Evolutionary conservation across 2,888 invertebrate species (phyloP).

Genomic region (Priocnemis perturbator): DNA sequence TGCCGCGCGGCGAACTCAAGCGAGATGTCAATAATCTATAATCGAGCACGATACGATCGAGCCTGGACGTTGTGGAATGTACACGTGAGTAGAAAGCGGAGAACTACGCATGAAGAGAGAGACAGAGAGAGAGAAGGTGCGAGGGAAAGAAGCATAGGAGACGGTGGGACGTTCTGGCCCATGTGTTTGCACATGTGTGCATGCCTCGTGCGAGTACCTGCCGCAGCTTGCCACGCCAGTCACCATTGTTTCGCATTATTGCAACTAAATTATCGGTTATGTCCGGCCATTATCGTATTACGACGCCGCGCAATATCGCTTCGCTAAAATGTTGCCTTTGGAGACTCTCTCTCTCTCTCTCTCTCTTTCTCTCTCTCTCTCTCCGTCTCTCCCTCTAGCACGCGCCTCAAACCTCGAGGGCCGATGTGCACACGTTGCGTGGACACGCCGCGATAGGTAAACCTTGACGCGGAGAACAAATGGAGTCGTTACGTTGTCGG

Average conservation of each 20-base stretch:
- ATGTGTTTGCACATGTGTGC: too few species aligned
- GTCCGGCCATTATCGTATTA: slow-evolving; percentile 36
- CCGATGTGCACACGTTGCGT: too few species aligned
- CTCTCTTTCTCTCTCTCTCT: too few species aligned
- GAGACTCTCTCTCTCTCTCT: too few species aligned
- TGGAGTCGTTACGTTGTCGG: too few species aligned
- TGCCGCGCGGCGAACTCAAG: too few species aligned
- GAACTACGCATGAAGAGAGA: not conserved
- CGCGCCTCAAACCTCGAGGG: too few species aligned
- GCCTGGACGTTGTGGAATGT: not conserved
- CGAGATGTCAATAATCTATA: too few species aligned
- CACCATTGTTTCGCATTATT: slow-evolving; percentile 36
- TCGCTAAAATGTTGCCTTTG: slow-evolving; percentile 20
- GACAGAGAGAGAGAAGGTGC: not conserved
- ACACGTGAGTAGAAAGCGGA: not conserved
- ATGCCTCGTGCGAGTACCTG: slow-evolving; percentile 18
- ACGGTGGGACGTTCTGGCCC: not conserved
- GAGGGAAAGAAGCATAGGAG: slow-evolving; percentile 1
- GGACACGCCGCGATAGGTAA: too few species aligned
- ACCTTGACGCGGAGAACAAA: too few species aligned
- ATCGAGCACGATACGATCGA: too few species aligned
- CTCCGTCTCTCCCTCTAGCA: too few species aligned
- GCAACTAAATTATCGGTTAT: slow-evolving; percentile 42
- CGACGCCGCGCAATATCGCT: not conserved
- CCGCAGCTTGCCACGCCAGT: slow-evolving; percentile 14